phyloP scores from a whole-genome alignment of 2,888 invertebrate genomes.

The Stenurella melanura region DNA sequence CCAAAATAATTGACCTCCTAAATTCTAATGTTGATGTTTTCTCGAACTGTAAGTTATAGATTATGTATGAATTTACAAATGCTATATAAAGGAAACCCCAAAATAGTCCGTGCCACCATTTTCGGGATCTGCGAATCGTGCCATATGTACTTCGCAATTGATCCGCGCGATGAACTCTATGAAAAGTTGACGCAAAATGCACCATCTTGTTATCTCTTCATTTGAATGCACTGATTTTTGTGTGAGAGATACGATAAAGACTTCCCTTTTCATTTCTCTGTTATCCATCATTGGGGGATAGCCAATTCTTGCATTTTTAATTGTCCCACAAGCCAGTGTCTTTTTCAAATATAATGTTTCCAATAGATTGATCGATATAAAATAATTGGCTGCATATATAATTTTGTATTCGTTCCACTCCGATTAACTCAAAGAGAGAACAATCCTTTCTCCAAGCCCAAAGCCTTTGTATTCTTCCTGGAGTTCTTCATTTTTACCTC shows the following conservation, averaged over 20 bases:
- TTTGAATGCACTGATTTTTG: not conserved
- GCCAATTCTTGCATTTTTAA: not conserved
- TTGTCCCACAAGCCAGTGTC: constrained; percentile 5
- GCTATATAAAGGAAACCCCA: constrained; percentile 34
- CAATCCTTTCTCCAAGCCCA: constrained; percentile 8
- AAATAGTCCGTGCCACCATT: constrained; percentile 35
- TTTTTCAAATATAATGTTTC: constrained; percentile 25
- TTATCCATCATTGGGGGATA: not conserved
- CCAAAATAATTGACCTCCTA: constrained; percentile 36
- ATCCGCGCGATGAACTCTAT: constrained; percentile 36
- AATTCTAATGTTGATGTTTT: constrained; percentile 40
- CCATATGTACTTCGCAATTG: constrained; percentile 33
- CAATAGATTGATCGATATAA: constrained; percentile 40
- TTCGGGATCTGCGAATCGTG: constrained; percentile 32
- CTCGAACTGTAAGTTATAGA: constrained; percentile 34
- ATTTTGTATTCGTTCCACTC: not conserved
- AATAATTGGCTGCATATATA: constrained; percentile 4
- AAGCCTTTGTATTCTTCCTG: not conserved
- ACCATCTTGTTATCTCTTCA: constrained; percentile 48
- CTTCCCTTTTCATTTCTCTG: not conserved
- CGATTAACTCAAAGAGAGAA: not conserved
- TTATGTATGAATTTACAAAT: constrained; percentile 34
- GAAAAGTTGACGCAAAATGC: constrained; percentile 31
- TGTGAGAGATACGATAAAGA: not conserved
- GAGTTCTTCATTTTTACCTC: constrained; percentile 25